These are phyloP conservation scores for Brachionus sp. DNA, from an alignment of 1,140 invertebrate genomes.

Conservation along the genomic window DNA sequence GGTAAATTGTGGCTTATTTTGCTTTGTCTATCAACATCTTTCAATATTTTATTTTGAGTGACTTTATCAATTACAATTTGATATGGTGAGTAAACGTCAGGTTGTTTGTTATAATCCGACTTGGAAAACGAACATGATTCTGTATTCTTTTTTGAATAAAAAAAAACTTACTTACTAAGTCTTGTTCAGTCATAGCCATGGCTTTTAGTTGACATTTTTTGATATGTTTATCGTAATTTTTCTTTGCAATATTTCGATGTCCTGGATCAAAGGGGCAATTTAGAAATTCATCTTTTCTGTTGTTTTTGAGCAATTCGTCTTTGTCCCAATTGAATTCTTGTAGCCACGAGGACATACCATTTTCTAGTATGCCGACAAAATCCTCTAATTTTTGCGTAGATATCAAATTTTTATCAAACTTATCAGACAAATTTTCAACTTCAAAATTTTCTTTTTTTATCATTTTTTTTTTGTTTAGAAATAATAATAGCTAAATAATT, in stretches of 20 bases:
- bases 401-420: neutral
- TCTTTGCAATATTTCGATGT: neutral
- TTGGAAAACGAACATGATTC: neutral
- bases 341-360: constrained; percentile 14
- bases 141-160: neutral
- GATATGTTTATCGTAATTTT: constrained; percentile 26
- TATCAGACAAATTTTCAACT: neutral
- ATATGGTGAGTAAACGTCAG: constrained; percentile 17
- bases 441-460: constrained; percentile 9
- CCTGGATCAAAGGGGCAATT: neutral
- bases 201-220: constrained; percentile 10
- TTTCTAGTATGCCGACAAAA: neutral
- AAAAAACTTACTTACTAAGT: neutral
- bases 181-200: neutral
- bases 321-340: constrained; percentile 6
- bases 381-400: constrained; percentile 7
- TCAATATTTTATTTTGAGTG: neutral
- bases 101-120: neutral
- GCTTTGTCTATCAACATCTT: neutral
- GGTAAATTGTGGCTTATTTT: neutral
- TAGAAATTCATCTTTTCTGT: neutral
- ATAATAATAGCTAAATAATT: neutral
- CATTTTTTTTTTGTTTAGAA: neutral
- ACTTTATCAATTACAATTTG: constrained; percentile 20
- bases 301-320: neutral